These are phyloP conservation scores for Neotoxoptera formosana DNA, from an alignment of 1,140 invertebrate genomes.

Conservation along the genomic window DNA sequence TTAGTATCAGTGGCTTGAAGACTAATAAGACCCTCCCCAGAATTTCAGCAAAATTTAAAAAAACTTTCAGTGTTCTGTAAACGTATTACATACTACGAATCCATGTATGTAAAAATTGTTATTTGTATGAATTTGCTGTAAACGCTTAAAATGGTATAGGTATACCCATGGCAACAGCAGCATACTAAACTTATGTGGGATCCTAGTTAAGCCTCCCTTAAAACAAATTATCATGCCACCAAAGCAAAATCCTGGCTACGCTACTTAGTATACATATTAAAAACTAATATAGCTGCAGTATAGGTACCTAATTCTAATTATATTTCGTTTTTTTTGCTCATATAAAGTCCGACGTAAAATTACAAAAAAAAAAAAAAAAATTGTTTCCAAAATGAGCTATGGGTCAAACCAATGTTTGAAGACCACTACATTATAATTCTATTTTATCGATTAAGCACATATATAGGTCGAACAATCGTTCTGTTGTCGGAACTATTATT, in stretches of 20 bases:
- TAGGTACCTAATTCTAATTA: not conserved
- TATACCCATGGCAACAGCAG: not conserved
- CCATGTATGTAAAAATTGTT: not conserved
- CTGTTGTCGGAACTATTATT: not conserved
- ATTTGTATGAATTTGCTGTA: not conserved
- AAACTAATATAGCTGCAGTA: not conserved
- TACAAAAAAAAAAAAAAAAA: not conserved
- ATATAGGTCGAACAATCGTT: not conserved
- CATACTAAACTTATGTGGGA: not conserved
- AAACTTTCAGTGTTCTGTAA: not conserved
- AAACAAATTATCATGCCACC: not conserved
- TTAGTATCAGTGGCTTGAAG: too few relatives aligned
- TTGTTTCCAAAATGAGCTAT: not conserved
- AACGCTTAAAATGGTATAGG: not conserved
- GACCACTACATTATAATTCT: not conserved
- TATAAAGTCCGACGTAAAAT: not conserved
- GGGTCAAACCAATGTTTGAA: not conserved
- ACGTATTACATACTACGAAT: not conserved
- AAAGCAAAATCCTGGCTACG: not conserved
- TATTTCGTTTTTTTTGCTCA: not conserved
- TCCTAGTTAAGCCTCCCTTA: not conserved
- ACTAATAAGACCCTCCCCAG: too few relatives aligned
- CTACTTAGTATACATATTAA: not conserved
- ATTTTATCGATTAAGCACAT: not conserved
- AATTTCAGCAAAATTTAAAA: not conserved